Conservation (phyloP, 2,113 vertebrate species). For the Mustela lutreola region DNA sequence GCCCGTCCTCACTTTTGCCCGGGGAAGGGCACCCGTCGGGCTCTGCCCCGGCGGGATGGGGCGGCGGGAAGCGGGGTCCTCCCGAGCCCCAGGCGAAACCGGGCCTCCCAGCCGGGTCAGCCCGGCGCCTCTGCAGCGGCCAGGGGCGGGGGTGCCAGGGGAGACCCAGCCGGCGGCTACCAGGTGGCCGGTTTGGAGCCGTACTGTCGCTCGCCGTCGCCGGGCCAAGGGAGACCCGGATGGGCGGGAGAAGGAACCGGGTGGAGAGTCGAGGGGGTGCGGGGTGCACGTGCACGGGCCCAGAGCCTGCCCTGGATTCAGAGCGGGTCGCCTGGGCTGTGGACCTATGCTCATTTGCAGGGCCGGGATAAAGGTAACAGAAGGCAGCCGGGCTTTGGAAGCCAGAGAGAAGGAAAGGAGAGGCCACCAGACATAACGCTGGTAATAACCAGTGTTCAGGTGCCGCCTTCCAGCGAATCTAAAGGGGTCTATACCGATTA, state of each 20-base stretch:
- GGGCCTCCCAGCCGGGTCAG: neutral
- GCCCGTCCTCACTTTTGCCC: neutral
- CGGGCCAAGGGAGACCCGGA: neutral
- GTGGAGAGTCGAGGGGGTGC: neutral
- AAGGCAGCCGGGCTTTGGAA: neutral
- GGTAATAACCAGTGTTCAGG: neutral
- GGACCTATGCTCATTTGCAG: neutral
- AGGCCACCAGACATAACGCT: neutral
- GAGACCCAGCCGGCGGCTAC: neutral
- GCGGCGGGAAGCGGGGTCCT: neutral
- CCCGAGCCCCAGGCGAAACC: neutral
- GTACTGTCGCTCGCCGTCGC: neutral
- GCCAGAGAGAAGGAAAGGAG: neutral
- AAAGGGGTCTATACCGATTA: neutral
- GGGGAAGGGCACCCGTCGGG: neutral
- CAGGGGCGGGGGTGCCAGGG: neutral
- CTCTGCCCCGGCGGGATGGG: neutral
- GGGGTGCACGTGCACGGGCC: neutral
- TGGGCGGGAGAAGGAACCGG: accelerated
- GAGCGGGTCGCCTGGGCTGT: neutral
- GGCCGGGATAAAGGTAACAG: neutral
- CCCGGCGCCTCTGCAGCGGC: neutral
- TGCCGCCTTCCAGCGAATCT: neutral
- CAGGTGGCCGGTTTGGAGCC: neutral
- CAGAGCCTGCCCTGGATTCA: neutral